Base-by-base conservation (phyloP, 1,140 invertebrate genomes). In the Polypedilum pembai region DNA sequence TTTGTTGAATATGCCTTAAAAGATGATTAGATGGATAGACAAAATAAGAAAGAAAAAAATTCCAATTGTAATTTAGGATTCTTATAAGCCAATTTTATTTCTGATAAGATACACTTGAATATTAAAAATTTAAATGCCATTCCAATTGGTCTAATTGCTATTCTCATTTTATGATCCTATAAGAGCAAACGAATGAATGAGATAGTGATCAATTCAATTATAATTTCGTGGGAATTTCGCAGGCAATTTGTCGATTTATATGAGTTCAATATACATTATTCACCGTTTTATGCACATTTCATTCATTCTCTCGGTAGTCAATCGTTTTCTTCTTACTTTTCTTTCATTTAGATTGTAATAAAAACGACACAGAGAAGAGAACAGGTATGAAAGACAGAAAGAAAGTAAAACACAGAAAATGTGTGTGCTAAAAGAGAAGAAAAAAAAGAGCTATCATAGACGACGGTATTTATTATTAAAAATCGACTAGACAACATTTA, bases 401-500 rank as follows among this genome's bases (percentile, higher is more conserved):
- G 65, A 20, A 69, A 69, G 20, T 21, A 69, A 69, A 69, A 56
- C 12, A 56, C 12, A 56, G 45, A 56, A 56, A n/a, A 56, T 56
- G 24, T 33, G 24, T 33, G 24, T 33, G 24, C 24, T 33, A 33
- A 33, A 33, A 33, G 24, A 33, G 24, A 33, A 33, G 24, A 33
- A 33, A 33, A 33, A 45, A 56, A 56, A 56, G 12, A 56, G 45
- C 12, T 56, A 56, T 56, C 45, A 56, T 56, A 56, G 45, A 56
- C 45, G 45, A 56, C 45, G 45, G 45, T 12, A 56, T 56, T 69
- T 69, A 18, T 69, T 69, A 69, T 69, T 69, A 69, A 69, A 69
- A 69, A 69, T 69, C 65, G 65, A 69, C 65, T 69, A 69, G 65
- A 69, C 65, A 21, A 21, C 65, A 69, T 69, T 69, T 18, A n/a